Evolutionary conservation across 2,888 invertebrate species (phyloP).

Genomic region (Isotomurus palustris): DNA sequence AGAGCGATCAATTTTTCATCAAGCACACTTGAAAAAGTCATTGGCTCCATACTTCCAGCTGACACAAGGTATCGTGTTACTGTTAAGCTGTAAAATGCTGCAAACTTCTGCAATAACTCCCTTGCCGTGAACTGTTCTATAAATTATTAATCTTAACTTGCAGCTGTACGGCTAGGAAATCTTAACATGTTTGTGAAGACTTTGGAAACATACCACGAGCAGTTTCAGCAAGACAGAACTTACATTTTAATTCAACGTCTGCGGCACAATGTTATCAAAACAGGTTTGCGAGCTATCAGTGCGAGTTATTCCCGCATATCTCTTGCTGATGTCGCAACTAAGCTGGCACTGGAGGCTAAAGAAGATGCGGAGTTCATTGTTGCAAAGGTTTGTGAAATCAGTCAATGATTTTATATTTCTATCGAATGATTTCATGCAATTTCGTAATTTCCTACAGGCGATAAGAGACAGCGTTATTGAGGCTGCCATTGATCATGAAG

Average conservation of each 20-base stretch:
- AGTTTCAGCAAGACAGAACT: conserved; percentile 91
- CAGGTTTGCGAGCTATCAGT: conserved; percentile 93
- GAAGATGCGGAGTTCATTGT: conserved; percentile 99
- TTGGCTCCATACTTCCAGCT: conserved; percentile 94
- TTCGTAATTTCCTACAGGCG: conserved; percentile 53
- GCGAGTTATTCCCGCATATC: conserved; percentile 94
- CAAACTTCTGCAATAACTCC: not conserved
- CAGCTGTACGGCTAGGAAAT: conserved; percentile 88
- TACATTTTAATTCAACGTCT: conserved; percentile 92
- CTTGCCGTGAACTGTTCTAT: not conserved
- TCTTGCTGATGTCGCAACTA: conserved; percentile 87
- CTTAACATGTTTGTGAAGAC: conserved; percentile 90
- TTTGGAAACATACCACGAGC: conserved; percentile 80
- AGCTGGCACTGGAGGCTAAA: conserved; percentile 86
- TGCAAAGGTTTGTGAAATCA: conserved; percentile 61
- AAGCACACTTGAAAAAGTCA: conserved; percentile 80
- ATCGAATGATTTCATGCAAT: not conserved
- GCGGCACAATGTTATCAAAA: conserved; percentile 98
- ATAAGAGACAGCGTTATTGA: conserved; percentile 98
- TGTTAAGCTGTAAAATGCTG: not conserved
- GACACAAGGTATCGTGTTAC: conserved; percentile 63
- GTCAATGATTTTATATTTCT: not conserved
- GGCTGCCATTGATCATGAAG: conserved; percentile 91
- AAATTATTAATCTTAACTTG: too few species aligned
- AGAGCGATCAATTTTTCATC: conserved; percentile 89